A percentile compares a stretch with the other conserved stretches of the same genome.
Conservation (phyloP, 2,113 vertebrate species). For the Crocuta crocuta region DNA sequence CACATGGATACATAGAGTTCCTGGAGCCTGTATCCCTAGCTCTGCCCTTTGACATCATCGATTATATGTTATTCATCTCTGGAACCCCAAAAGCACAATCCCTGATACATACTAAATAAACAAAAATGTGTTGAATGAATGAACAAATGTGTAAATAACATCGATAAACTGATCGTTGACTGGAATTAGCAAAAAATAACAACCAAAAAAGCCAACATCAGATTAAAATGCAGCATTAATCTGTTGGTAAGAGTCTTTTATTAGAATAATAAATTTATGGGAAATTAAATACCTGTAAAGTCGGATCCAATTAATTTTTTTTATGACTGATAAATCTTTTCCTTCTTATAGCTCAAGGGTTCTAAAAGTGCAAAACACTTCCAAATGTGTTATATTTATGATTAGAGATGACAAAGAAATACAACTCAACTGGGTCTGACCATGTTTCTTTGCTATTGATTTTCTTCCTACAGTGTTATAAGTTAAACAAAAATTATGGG, state of each 20-base stretch:
- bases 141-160: background rate
- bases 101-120: background rate
- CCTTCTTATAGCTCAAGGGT: background rate
- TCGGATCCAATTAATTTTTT: background rate
- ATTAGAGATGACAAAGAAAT: background rate
- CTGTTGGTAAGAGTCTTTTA: slow-evolving; percentile 14
- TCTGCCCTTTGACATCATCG: background rate
- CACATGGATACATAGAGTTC: background rate
- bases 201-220: background rate
- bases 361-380: background rate
- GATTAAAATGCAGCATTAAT: slow-evolving; percentile 16
- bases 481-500: slow-evolving; percentile 41
- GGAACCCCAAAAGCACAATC: background rate
- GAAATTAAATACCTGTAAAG: slow-evolving; percentile 43
- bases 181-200: background rate
- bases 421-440: background rate
- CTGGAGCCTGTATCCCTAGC: background rate
- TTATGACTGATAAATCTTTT: background rate
- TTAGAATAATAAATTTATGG: background rate
- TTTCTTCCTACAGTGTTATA: background rate
- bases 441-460: slow-evolving; percentile 9
- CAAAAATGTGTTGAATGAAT: background rate
- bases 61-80: background rate
- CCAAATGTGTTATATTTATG: background rate
- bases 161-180: background rate